Evolutionary conservation across 2,113 vertebrate genomes (phyloP), one percentile per base, ranked within the genome.

Genomic region (Limanda limanda): DNA sequence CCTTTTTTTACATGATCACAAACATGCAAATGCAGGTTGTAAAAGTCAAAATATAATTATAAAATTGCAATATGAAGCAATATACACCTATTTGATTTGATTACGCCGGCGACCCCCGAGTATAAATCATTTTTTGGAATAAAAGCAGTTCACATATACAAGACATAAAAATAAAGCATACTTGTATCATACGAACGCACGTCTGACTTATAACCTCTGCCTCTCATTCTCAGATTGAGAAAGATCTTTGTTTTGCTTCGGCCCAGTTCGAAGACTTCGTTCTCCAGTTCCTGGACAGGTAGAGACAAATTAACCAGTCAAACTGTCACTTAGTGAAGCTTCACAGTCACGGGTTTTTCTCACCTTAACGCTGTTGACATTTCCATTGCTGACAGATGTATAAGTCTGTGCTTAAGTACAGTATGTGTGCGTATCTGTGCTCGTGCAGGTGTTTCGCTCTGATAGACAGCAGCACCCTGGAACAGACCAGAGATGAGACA

Each of bases 191-290:
- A 60, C 23, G 63, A 73, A 70, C 31, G 20, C 48, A 42, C 54
- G 5, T 47, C 18, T 21, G 47, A 71, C 14, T 37, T 15, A 20
- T 71, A 11, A 25, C 1, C 51, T 66, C 20, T 23, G 3, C 73
- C 73, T 67, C 69, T 63, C 18, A 55, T 58, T 61, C 62, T 48
- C 88, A 99, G 98, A 95, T 96, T 56, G 97, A 99, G 89, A 96
- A 95, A 89, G 96, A 98, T 86, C 82, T 99, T 88, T 99, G 98
- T 88, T 98, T 96, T 64, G 97, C 97, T 62, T 96, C 96, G 18
- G 97, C 97, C 64, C 96, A 98, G 91, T 99, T 99, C 95, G 97
- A 99, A 88, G 97, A 99, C 93, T 99, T 99, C 31, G 97, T 99
- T 74, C 95, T 99, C 57, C 98, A 98, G 87, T 99, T 99, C 81